A percentile compares a stretch with the other conserved stretches of the same genome.
phyloP scores from a whole-genome alignment of 2,113 vertebrate genomes.

The Plecotus auritus region DNA sequence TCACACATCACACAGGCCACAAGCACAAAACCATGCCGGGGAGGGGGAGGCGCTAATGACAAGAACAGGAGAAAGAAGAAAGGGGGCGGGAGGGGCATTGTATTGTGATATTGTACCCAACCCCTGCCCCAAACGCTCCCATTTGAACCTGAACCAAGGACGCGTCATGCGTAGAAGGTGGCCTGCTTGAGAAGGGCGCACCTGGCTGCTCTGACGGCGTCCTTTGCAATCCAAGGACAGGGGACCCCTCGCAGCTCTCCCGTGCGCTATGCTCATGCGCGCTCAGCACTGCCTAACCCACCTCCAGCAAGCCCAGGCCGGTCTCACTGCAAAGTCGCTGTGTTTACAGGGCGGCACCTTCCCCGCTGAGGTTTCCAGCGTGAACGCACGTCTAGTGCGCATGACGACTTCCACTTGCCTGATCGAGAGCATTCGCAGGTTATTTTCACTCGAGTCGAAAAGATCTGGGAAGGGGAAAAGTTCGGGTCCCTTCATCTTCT shows the following conservation, averaged over 20 bases:
- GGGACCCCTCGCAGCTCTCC: slow-evolving; percentile 31
- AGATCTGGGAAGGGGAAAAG: slow-evolving; percentile 47
- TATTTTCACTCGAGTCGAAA: slow-evolving; percentile 41
- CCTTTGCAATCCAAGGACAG: slow-evolving; percentile 52
- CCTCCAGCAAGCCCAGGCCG: slow-evolving; percentile 8
- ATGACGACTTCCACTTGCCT: not conserved
- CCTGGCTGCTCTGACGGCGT: slow-evolving; percentile 51
- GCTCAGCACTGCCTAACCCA: not conserved
- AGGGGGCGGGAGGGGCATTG: rapidly evolving
- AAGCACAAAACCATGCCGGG: not conserved
- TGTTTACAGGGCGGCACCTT: slow-evolving; percentile 1
- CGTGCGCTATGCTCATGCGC: slow-evolving; percentile 49
- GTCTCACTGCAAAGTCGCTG: slow-evolving; percentile 21
- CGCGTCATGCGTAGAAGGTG: not conserved
- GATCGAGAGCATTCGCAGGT: not conserved
- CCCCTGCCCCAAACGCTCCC: not conserved
- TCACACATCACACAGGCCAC: not conserved
- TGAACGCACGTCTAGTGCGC: not conserved
- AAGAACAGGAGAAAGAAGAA: not conserved
- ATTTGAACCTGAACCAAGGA: slow-evolving; percentile 49
- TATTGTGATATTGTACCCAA: not conserved
- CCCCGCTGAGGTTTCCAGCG: not conserved
- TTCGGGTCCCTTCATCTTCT: slow-evolving; percentile 71
- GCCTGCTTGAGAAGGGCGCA: slow-evolving; percentile 26
- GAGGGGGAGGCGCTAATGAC: not conserved